A percentile compares a stretch with the other conserved stretches of the same genome.
Conservation (phyloP, 2,797 vertebrate species). For the Peromyscus aztecus region DNA sequence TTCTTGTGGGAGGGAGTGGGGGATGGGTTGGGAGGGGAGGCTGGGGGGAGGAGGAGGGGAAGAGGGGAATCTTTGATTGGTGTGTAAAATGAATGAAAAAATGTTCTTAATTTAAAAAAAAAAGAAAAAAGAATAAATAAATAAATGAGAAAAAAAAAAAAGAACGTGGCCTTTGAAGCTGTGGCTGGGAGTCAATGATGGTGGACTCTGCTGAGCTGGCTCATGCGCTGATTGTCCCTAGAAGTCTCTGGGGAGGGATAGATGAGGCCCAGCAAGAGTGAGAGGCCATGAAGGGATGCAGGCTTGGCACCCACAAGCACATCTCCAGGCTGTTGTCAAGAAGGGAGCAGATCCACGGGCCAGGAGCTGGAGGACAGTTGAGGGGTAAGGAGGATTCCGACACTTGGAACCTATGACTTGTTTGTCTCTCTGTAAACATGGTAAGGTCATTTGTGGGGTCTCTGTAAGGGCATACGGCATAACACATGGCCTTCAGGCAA, state of each 20-base stretch:
- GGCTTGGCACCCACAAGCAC: no score
- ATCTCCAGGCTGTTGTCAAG: not conserved
- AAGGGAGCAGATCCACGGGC: not conserved
- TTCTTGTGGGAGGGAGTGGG: no score
- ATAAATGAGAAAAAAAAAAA: not conserved
- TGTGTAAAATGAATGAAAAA: no score
- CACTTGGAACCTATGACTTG: not conserved
- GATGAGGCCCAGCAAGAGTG: not conserved
- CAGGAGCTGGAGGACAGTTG: not conserved
- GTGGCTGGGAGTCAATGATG: not conserved
- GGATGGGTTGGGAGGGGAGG: no score
- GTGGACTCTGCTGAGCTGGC: not conserved
- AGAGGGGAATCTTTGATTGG: no score
- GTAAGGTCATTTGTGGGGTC: not conserved
- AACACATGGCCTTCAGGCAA: not conserved
- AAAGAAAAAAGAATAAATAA: no score
- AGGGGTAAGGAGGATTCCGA: not conserved
- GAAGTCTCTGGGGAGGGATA: not conserved
- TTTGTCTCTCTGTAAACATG: conserved; percentile 2
- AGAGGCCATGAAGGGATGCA: not conserved
- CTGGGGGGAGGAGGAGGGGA: no score
- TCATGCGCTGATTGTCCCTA: not conserved
- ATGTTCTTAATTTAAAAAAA: no score
- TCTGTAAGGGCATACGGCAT: not conserved
- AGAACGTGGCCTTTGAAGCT: not conserved